These are phyloP conservation scores for Drosophila burlai DNA, from an alignment of 1,140 invertebrate genomes.

Conservation along the genomic window DNA sequence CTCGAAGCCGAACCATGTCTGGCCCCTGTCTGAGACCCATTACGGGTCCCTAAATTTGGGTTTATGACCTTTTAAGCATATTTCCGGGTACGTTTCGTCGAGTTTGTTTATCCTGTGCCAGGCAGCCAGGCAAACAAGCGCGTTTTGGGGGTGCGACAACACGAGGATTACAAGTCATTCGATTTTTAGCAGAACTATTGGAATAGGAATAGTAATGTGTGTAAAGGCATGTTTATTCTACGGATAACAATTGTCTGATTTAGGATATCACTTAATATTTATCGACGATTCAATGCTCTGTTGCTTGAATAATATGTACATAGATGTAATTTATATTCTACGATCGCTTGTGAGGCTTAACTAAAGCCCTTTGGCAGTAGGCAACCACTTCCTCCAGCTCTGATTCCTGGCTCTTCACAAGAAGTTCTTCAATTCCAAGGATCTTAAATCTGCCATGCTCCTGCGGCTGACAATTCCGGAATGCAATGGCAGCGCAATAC, in stretches of 20 bases:
- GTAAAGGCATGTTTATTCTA: constrained; percentile 44
- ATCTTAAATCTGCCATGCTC: constrained; percentile 82
- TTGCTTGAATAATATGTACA: not conserved
- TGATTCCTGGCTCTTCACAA: constrained; percentile 80
- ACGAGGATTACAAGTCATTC: constrained; percentile 30
- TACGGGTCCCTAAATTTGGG: constrained; percentile 53
- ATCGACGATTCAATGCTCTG: not conserved
- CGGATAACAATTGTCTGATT: constrained; percentile 19
- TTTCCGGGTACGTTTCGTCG: constrained; percentile 65
- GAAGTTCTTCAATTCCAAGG: constrained; percentile 87
- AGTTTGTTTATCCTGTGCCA: constrained; percentile 58
- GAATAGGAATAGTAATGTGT: constrained; percentile 23
- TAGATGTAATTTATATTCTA: not conserved
- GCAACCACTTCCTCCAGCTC: constrained; percentile 85
- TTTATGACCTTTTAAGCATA: constrained; percentile 73
- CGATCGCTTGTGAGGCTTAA: constrained; percentile 59
- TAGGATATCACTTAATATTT: not conserved
- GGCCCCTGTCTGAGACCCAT: constrained; percentile 51
- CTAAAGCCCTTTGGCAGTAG: constrained; percentile 85
- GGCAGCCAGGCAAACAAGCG: constrained; percentile 35
- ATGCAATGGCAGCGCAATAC: constrained; percentile 93
- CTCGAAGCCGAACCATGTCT: constrained; percentile 40
- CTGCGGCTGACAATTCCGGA: constrained; percentile 75
- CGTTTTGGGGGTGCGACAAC: constrained; percentile 23
- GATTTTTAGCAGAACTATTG: constrained; percentile 14